A percentile compares a stretch with the other conserved stretches of the same genome.
phyloP scores from a whole-genome alignment of 2,888 invertebrate genomes.

The Stenotaenia linearis region DNA sequence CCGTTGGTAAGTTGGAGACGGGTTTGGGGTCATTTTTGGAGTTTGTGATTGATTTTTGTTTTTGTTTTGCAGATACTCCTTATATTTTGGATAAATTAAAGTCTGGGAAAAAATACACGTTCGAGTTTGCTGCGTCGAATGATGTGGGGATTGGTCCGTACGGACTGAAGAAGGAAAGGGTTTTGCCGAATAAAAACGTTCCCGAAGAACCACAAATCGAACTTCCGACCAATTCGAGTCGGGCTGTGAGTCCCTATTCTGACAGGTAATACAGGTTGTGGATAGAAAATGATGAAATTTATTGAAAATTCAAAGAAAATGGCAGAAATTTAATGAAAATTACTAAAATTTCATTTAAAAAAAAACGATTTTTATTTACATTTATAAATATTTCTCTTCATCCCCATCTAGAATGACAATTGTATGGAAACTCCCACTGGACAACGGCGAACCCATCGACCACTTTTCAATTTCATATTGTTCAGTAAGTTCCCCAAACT shows the following conservation, averaged over 20 bases:
- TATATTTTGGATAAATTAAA: slow-evolving; percentile 73
- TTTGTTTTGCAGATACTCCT: slow-evolving; percentile 56
- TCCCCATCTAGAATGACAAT: slow-evolving; percentile 53
- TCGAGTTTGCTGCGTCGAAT: slow-evolving; percentile 78
- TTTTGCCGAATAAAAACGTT: slow-evolving; percentile 68
- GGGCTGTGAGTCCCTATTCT: slow-evolving; percentile 61
- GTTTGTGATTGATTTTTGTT: background rate
- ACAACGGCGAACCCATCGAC: slow-evolving; percentile 84
- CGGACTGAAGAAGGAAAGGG: slow-evolving; percentile 59
- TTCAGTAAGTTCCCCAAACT: slow-evolving; percentile 59
- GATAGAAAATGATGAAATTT: background rate
- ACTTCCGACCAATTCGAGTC: slow-evolving; percentile 46
- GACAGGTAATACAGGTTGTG: slow-evolving; percentile 56
- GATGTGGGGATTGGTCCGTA: slow-evolving; percentile 74
- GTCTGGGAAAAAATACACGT: slow-evolving; percentile 71
- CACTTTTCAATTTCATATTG: slow-evolving; percentile 74
- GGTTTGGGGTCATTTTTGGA: too few relatives aligned
- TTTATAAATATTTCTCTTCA: background rate
- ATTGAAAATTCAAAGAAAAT: too few relatives aligned
- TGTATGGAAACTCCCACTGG: slow-evolving; percentile 75
- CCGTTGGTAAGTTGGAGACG: background rate
- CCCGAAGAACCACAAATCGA: slow-evolving; percentile 61
- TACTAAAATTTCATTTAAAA: too few relatives aligned
- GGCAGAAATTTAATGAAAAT: too few relatives aligned
- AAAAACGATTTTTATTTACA: background rate